phyloP scores from a whole-genome alignment of 2,888 invertebrate species.

The Ormyrus nitidulus region DNA sequence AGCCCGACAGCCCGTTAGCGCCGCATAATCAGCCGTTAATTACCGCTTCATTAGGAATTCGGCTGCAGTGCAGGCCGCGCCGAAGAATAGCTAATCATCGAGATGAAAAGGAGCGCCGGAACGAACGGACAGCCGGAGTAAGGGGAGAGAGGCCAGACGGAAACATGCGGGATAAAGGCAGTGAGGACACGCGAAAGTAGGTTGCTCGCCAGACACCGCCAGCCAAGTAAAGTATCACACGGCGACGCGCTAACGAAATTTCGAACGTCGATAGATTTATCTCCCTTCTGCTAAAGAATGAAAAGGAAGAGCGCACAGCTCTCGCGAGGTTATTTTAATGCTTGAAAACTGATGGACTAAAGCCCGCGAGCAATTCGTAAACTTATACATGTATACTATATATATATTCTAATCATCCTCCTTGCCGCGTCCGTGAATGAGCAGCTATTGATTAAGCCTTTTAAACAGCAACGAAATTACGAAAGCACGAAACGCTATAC shows the following conservation, averaged over 20 bases:
- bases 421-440: too few relatives aligned
- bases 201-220: not conserved
- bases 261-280: too few relatives aligned
- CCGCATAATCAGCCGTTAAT: conserved; percentile 56
- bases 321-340: too few relatives aligned
- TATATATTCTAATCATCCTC: too few relatives aligned
- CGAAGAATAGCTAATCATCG: conserved; percentile 53
- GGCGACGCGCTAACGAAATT: not conserved
- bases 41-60: conserved; percentile 60
- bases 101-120: conserved; percentile 41
- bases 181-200: not conserved
- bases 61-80: conserved; percentile 56
- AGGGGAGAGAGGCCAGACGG: not conserved
- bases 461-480: too few relatives aligned
- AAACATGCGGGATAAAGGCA: not conserved
- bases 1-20: not conserved
- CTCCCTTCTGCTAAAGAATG: too few relatives aligned
- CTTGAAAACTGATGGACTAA: too few relatives aligned
- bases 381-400: too few relatives aligned
- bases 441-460: too few relatives aligned
- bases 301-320: too few relatives aligned
- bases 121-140: not conserved
- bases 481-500: too few relatives aligned
- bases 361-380: too few relatives aligned
- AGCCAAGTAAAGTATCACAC: not conserved